These are phyloP conservation scores for Rotaria macrura DNA, from an alignment of 2,888 invertebrate species.

Conservation along the genomic window DNA sequence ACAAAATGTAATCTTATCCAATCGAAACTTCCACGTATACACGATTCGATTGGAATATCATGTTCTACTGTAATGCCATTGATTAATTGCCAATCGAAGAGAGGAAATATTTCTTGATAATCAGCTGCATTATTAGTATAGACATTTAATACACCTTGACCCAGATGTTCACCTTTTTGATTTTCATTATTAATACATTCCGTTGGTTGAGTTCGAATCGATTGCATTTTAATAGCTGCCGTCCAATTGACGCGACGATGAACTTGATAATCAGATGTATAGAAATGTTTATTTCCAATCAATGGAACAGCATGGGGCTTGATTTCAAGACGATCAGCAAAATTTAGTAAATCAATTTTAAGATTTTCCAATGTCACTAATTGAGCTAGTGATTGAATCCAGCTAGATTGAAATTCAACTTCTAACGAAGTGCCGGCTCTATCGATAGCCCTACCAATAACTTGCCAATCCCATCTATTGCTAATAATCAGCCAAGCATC, in stretches of 20 bases:
- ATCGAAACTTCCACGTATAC: background rate
- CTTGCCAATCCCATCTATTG: background rate
- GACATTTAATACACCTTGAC: background rate
- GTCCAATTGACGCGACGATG: background rate
- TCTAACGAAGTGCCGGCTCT: background rate
- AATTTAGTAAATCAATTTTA: background rate
- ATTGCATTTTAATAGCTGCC: slow-evolving; percentile 1
- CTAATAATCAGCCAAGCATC: background rate
- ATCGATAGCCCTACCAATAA: background rate
- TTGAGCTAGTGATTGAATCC: background rate
- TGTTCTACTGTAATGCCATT: slow-evolving; percentile 7
- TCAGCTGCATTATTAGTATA: background rate
- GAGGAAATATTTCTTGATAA: background rate
- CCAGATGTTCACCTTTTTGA: background rate
- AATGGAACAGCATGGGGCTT: background rate
- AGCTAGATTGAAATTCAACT: background rate
- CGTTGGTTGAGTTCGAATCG: background rate
- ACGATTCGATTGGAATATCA: background rate
- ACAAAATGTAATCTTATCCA: background rate
- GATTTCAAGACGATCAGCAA: background rate
- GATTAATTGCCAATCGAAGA: background rate
- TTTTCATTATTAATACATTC: background rate
- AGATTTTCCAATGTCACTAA: background rate
- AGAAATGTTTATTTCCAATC: background rate
- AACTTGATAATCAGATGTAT: slow-evolving; percentile 11